Evolutionary conservation across 2,113 vertebrate species (phyloP).

Genomic region (Clarias magur): DNA sequence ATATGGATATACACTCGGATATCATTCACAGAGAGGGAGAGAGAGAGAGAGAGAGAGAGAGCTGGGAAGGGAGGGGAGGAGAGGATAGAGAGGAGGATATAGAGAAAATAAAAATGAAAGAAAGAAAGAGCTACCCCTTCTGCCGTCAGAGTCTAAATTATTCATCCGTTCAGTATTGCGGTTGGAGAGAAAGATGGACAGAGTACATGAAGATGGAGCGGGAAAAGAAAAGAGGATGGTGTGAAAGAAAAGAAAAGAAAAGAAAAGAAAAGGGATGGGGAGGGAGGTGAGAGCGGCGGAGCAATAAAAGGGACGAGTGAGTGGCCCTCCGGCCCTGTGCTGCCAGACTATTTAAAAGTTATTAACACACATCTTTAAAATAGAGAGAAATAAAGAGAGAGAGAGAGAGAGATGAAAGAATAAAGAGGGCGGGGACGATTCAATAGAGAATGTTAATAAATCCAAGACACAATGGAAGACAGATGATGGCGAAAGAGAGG

Average conservation of each 20-base stretch:
- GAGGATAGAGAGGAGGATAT: constrained; percentile 23
- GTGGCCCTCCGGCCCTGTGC: constrained; percentile 51
- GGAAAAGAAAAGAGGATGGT: constrained; percentile 28
- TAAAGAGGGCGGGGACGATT: neutral
- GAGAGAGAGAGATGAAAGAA: neutral
- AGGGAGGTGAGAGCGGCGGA: constrained; percentile 26
- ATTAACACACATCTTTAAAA: constrained; percentile 60
- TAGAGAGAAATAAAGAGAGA: constrained; percentile 34
- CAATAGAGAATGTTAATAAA: neutral
- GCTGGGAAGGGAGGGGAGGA: constrained; percentile 1
- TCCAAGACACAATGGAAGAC: constrained; percentile 27
- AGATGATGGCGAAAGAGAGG: constrained; percentile 15
- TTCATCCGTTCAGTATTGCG: constrained; percentile 44
- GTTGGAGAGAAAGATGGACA: constrained; percentile 43
- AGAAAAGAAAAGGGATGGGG: neutral
- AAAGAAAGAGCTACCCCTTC: constrained; percentile 14
- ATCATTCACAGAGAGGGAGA: constrained; percentile 28
- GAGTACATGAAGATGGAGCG: constrained; percentile 43
- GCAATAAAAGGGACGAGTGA: constrained; percentile 49
- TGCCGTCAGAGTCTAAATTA: constrained; percentile 45
- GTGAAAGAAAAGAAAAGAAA: constrained; percentile 14
- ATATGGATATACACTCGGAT: constrained; percentile 40
- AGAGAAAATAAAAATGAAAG: constrained; percentile 32
- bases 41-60: neutral
- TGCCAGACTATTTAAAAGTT: constrained; percentile 61